Base-by-base conservation (phyloP, 2,888 invertebrate genomes). In the Amphipyra berbera region DNA sequence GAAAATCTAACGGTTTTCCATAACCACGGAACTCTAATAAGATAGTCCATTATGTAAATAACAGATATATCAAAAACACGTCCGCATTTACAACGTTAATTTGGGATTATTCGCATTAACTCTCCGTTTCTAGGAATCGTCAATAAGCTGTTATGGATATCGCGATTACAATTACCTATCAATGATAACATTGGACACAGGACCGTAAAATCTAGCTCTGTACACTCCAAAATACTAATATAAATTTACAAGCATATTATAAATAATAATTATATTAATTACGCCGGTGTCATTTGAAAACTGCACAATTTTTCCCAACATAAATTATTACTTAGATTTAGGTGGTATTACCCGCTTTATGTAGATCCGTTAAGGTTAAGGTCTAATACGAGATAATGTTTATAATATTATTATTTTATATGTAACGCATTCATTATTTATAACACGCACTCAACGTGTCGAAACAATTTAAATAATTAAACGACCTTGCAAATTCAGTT, bases 101-200 rank as follows among this genome's bases (percentile, higher is more conserved):
- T 73, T 61, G 56, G 80, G 78, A 79, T 79, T 74, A 78, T 63
- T 74, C 67, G 76, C 59, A 70, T 78, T 79, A 79, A 61, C 54
- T 73, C 71, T 59, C 35, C n/a, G 55, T 73, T 78, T 78, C 78
- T 79, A 56, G 61, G 78, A 78, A 78, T 68, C 38, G 6, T 64
- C 42, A 70, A 64, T 78, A 78, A 79, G 80, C 78, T 78, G 80
- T 58, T 10, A 54, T 15, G 69, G 45, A 71, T 78, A 78, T 79
- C 80, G 80, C 78, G 78, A 78, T 78, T 78, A 77, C 65, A 73
- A 58, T 57, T 78, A 68, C 73, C 80, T 77, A 68, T 68, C 72
- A 49, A 56, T 52, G 78, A 78, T 78, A 78, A 78, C 66, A 73
- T 55, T 71, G 65, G 49, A 27, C 33, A 61, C 54, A 68, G 49